Evolutionary conservation across 2,113 vertebrate genomes (phyloP).

Genomic region (Pelusios castaneus): DNA sequence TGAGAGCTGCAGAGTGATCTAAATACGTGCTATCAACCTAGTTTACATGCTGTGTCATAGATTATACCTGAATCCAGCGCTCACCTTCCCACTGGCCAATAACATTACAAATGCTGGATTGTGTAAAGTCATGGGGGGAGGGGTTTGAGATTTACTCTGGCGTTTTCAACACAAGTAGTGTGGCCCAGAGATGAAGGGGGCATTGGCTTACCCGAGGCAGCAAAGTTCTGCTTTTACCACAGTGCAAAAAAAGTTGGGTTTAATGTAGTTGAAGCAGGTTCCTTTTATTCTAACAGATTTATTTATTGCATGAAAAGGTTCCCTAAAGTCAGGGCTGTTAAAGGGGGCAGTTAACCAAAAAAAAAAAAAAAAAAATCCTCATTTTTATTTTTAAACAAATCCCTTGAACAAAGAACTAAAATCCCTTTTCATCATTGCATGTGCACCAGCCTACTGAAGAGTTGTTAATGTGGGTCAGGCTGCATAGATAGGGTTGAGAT

Average conservation of each 20-base stretch:
- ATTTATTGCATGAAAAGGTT: neutral
- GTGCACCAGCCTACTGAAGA: neutral
- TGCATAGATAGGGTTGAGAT: neutral
- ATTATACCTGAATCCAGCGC: neutral
- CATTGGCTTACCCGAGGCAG: neutral
- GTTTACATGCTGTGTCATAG: neutral
- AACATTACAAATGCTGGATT: neutral
- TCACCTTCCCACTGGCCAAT: neutral
- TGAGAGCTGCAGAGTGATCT: neutral
- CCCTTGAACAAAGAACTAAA: neutral
- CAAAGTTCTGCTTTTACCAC: neutral
- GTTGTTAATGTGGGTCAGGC: neutral
- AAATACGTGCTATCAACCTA: neutral
- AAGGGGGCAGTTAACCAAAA: too few relatives aligned
- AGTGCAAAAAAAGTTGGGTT: neutral
- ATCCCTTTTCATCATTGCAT: neutral
- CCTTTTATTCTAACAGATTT: neutral
- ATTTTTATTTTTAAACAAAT: too few relatives aligned
- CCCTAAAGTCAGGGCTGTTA: fast-evolving
- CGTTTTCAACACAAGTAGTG: too few relatives aligned
- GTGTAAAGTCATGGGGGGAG: neutral
- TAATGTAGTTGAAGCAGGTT: fast-evolving
- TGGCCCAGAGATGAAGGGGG: too few relatives aligned
- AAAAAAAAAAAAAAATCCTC: neutral
- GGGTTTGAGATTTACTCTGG: neutral